Base-by-base conservation (phyloP, 2,888 invertebrate species). In the Drosophila neutralis region DNA sequence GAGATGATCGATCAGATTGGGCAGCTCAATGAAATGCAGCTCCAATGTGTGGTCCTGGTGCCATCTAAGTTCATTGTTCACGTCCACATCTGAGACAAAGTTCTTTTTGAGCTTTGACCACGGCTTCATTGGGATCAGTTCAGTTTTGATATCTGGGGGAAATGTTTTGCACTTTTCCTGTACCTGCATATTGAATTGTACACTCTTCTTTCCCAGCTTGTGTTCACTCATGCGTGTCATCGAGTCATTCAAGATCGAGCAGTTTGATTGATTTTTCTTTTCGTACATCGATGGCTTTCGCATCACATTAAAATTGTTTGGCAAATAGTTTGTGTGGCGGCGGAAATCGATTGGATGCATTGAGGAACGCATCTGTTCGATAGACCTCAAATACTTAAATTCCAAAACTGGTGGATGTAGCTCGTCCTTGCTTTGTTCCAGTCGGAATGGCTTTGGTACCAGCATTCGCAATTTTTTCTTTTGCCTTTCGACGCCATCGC, bases 1-100 rank as follows among this genome's bases (percentile, higher is more conserved):
- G 0, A 93, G 62, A 69, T 92, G 91, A 1, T 84, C 80, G 4
- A 92, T 70, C 40, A 93, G 89, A 33, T 72, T 53, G 2, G 80
- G 40, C 40, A 78, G 53, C 5, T 66, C 13, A 11, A 87, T 53
- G 2, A 65, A 65, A 4, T 21, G 0, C 4, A 84, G 27, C 6
- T 65, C 48, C n/a, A 71, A 62, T 5, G 56, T n/a, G 7, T 51
- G 40, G 38, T 82, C 63, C 2, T 60, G 4, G 1, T 38, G n/a
- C 7, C 72, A 51, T 27, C 45, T 68, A 1, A 89, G 52, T 11
- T 87, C 89, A 40, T 77, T 76, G 31, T 57, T 61, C 15, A 73
- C 1, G n/a, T 69, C 33, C 3, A 8, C 7, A 64, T 90, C 87
- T 3, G 89, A 73, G 7, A 76, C 2, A 2, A 86, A 89, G 15